Base-by-base conservation (phyloP, 2,797 vertebrate species). In the Gobio occitaniae region DNA sequence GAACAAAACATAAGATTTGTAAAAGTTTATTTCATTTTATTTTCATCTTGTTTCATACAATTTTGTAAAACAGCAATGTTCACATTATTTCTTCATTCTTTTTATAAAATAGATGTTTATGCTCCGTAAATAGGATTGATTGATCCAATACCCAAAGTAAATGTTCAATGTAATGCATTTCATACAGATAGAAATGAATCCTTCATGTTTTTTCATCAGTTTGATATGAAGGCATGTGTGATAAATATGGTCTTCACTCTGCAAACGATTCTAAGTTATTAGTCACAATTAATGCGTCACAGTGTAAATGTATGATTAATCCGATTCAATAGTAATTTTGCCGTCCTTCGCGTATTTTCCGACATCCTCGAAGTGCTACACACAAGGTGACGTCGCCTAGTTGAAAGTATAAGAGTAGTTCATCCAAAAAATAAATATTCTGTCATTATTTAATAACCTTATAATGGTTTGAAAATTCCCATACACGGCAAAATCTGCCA, bases 41-140 rank as follows among this genome's bases (percentile, higher is more conserved):
- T 89, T 91, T 90, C 89, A 90, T 93, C 93, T 93, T 91, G 88
- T 93, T 93, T 94, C 92, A 91, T 93, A 94, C 89, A 91, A 78
- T 91, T 94, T 92, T 94, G 91, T 93, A 94, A 95, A 94, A 95
- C 94, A 87, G 92, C 91, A 93, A 90, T 93, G 93, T 95, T 95
- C 92, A 96, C 93, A 95, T 93, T 92, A 68, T 83, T 88, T 85
- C 63, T 80, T 86, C 52, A 59, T 89, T 83, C n/a, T 84, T 86
- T 89, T 92, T 91, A 91, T 93, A 93, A 95, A 94, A 92, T 90
- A 89, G 83, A 93, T 88, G 87, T 87, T 90, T 93, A 93, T 93
- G 91, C 90, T 92, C 89, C 89, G 87, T 93, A 93, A 93, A 91
- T 92, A 92, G 83, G 92, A 94, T 90, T 90, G 90, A 91, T 90